Percentiles rank a stretch among this genome's conserved stretches.
phyloP scores from a whole-genome alignment of 1,140 invertebrate genomes.

The fruit fly (Drosophila melanogaster) region DNA sequence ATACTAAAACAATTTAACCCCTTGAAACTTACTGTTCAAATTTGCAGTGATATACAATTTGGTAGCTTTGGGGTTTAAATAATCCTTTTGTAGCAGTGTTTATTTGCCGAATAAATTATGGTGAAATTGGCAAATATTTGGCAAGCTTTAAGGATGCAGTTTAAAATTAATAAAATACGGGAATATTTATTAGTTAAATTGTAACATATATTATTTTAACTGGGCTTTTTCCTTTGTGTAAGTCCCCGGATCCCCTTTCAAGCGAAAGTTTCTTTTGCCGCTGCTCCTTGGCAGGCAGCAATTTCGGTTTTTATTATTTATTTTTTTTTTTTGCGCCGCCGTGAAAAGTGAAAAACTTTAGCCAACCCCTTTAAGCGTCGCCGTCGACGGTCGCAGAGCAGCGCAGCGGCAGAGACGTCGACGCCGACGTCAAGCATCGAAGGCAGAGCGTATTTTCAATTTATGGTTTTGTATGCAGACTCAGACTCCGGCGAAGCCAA shows the following conservation, averaged over 20 bases:
- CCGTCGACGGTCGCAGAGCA: constrained; percentile 15
- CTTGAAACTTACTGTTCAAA: not conserved
- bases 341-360: constrained; percentile 65
- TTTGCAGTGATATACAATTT: not conserved
- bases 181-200: not conserved
- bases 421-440: constrained; percentile 42
- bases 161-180: not conserved
- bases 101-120: not conserved
- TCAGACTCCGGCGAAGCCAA: constrained; percentile 45
- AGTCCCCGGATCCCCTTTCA: constrained; percentile 18
- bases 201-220: not conserved
- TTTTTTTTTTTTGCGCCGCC: constrained; percentile 41
- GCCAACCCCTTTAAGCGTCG: constrained; percentile 65
- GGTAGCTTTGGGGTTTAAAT: not conserved
- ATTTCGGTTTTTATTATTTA: constrained; percentile 68
- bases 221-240: constrained; percentile 32
- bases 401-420: constrained; percentile 22
- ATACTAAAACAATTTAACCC: too few relatives aligned
- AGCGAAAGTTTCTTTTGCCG: constrained; percentile 70
- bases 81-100: not conserved
- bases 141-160: not conserved
- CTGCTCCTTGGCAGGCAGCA: constrained; percentile 52
- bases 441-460: constrained; percentile 72
- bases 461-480: constrained; percentile 71
- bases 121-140: not conserved